Base-by-base conservation (phyloP, 2,113 vertebrate species). In the Cyprinodon brontotheroides region DNA sequence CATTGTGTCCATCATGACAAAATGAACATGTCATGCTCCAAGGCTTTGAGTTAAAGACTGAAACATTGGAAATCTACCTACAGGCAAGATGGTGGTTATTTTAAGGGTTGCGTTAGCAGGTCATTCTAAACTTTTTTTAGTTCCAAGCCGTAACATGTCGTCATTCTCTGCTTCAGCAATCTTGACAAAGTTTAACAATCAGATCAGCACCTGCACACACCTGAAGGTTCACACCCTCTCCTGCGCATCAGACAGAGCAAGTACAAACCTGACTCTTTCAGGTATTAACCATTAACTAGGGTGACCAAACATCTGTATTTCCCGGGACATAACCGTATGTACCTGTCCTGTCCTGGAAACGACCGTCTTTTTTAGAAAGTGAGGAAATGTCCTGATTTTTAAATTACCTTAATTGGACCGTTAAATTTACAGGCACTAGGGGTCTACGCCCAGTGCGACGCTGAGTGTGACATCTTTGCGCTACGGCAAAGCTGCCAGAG, bases 261-360 rank as follows among this genome's bases (percentile, higher is more conserved):
- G 86, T 81, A 79, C 80, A 73, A 81, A 84, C 90, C 69, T 87
- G 86, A 89, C 41, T 74, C 65, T 72, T 79, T 78, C 64, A 72
- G 12, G 17, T 60, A 83, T 91, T 92, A 90, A 89, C 75, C 83
- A 89, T 91, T 92, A 91, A 83, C 87, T 62, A 71, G 29, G 29
- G 29, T 13, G 4, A 82, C 61, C 60, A 57, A 74, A 29, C 29
- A 29, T 29, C 29, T 29, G 79, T 82, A 70, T 38, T 75, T 82
- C 78, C 69, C 70, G 41, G 85, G 75, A 37, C 75, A 29, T 11
- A 65, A 64, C 81, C 75, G 40, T 82, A 80, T 29, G n/a, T n/a
- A n/a, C n/a, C n/a, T 29, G 29, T 29, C 29, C 29, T 29, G 29
- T 29, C 29, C 29, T 29, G 29, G 29, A 1, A n/a, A n/a, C n/a